These are phyloP conservation scores for Ahaetulla prasina DNA, from an alignment of 2,113 vertebrate species.

Conservation along the genomic window DNA sequence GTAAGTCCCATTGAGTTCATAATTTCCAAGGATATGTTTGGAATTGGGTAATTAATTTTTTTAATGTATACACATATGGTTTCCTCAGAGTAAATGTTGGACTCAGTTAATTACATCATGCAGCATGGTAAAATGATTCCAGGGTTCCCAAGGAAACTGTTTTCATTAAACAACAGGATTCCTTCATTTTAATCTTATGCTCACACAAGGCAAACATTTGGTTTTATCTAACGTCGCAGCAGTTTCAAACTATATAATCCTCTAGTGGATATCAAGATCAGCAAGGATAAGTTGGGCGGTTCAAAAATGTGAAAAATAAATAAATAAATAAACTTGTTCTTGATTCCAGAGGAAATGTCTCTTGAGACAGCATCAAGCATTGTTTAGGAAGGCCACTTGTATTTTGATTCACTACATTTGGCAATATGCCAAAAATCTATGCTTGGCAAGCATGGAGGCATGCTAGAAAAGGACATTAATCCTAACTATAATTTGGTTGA, in stretches of 20 bases:
- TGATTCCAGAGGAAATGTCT: constrained; percentile 22
- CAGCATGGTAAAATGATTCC: constrained; percentile 50
- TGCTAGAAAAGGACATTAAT: constrained; percentile 23
- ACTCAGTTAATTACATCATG: constrained; percentile 61
- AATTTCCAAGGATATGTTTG: background rate
- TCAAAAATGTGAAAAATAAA: background rate
- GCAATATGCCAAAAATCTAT: constrained; percentile 49
- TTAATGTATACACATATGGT: constrained; percentile 3
- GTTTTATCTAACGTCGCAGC: constrained; percentile 29
- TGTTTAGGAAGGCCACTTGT: constrained; percentile 54
- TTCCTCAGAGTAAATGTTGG: constrained; percentile 56
- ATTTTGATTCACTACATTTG: constrained; percentile 54
- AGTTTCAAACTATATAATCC: background rate
- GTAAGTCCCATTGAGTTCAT: background rate
- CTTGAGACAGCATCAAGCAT: constrained; percentile 19
- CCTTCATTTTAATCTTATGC: constrained; percentile 46
- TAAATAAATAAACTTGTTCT: background rate
- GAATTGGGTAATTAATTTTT: background rate
- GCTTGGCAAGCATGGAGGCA: constrained; percentile 53
- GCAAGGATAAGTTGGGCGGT: constrained; percentile 23
- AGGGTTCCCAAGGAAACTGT: constrained; percentile 66
- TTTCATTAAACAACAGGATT: constrained; percentile 58
- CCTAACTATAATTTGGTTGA: constrained; percentile 38
- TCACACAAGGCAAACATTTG: constrained; percentile 27
- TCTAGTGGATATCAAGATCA: background rate